Conservation (phyloP, 2,888 invertebrate species). For the Lysandra coridon region DNA sequence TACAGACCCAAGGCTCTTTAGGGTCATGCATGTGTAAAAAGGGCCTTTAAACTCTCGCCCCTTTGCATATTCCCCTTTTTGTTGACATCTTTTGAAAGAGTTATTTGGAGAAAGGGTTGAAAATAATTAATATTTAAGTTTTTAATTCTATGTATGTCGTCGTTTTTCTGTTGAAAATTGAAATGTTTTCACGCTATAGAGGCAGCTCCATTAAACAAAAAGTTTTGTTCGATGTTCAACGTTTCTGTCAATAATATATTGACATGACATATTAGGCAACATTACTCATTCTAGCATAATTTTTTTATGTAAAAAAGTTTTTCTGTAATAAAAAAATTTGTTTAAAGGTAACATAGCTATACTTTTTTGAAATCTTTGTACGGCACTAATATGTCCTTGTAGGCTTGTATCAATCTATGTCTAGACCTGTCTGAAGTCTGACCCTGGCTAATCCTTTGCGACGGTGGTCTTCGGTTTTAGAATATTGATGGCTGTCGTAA, state of each 20-base stretch:
- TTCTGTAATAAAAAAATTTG: no score
- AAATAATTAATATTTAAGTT: background rate
- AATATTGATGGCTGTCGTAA: constrained; percentile 38
- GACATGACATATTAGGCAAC: no score
- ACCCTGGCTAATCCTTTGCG: background rate
- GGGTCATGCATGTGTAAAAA: background rate
- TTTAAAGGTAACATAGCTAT: no score
- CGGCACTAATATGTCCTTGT: background rate
- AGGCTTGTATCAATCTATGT: background rate
- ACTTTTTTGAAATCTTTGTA: no score
- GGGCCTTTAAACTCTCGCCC: background rate
- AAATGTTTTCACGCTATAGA: no score
- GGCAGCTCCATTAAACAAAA: no score
- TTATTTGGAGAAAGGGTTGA: background rate
- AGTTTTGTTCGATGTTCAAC: no score
- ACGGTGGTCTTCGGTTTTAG: constrained; percentile 38
- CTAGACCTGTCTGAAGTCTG: constrained; percentile 8
- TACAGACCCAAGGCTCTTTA: background rate
- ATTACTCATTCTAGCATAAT: no score
- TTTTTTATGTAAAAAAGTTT: no score
- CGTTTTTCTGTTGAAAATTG: no score
- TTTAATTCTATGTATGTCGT: no score
- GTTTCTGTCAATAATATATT: no score
- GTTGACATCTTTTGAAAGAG: background rate
- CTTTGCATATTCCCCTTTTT: background rate